These are phyloP conservation scores for Drosophila triauraria DNA, from an alignment of 1,140 invertebrate species.

Conservation along the genomic window DNA sequence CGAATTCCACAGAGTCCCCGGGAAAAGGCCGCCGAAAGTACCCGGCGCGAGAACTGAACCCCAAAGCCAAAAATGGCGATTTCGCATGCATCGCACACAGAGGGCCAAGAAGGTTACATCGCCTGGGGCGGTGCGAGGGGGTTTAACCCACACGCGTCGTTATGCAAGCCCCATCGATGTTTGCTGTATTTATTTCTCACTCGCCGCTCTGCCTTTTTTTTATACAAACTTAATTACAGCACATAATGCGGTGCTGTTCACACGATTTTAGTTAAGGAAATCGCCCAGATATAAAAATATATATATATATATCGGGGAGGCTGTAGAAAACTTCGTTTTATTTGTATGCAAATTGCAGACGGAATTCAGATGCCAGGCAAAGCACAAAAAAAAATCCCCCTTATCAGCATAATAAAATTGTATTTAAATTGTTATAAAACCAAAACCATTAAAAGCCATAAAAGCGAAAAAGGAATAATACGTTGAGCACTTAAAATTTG, in stretches of 20 bases:
- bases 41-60: slow-evolving; percentile 53
- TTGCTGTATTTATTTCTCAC: slow-evolving; percentile 2
- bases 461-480: slow-evolving; percentile 17
- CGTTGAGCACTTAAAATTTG: slow-evolving; percentile 12
- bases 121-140: slow-evolving; percentile 1
- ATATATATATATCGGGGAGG: neutral
- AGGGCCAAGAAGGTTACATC: slow-evolving; percentile 71
- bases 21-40: slow-evolving; percentile 12
- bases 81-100: slow-evolving; percentile 68
- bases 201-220: neutral
- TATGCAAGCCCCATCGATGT: slow-evolving; percentile 65
- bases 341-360: slow-evolving; percentile 70
- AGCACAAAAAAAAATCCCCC: slow-evolving; percentile 33
- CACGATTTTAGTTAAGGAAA: slow-evolving; percentile 39
- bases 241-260: slow-evolving; percentile 50
- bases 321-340: slow-evolving; percentile 40
- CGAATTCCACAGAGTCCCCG: slow-evolving; percentile 17
- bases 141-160: slow-evolving; percentile 40
- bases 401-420: slow-evolving; percentile 63
- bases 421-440: slow-evolving; percentile 54
- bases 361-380: slow-evolving; percentile 12
- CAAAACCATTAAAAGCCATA: slow-evolving; percentile 17
- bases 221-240: slow-evolving; percentile 48
- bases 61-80: slow-evolving; percentile 50
- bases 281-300: neutral